These are phyloP conservation scores for Hetaerina americana DNA, from an alignment of 1,140 invertebrate species.

Conservation along the genomic window DNA sequence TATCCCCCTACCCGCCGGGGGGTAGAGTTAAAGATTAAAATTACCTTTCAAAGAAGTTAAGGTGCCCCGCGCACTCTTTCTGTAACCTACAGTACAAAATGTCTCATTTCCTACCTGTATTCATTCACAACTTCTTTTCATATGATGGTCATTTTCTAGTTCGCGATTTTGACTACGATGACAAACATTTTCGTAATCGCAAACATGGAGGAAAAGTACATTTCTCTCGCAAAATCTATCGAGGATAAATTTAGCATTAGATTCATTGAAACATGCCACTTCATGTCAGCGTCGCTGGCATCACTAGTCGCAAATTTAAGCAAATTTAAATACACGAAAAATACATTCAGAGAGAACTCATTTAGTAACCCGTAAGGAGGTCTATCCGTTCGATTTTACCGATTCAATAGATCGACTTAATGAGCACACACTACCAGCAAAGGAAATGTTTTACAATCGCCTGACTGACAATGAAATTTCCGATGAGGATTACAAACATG, in stretches of 20 bases:
- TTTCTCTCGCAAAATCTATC: not conserved
- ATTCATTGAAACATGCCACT: not conserved
- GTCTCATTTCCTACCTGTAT: too few relatives aligned
- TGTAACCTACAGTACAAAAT: too few relatives aligned
- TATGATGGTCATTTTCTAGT: too few relatives aligned
- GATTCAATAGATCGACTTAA: slow-evolving; percentile 17
- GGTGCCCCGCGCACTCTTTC: too few relatives aligned
- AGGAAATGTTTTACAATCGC: slow-evolving; percentile 18
- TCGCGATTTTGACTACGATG: too few relatives aligned
- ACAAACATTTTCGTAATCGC: too few relatives aligned
- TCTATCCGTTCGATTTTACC: slow-evolving; percentile 24
- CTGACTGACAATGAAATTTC: slow-evolving; percentile 5
- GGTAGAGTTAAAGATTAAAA: too few relatives aligned
- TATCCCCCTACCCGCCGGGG: too few relatives aligned
- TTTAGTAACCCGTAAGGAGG: not conserved
- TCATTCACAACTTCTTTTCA: too few relatives aligned
- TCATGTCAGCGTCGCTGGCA: not conserved
- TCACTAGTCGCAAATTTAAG: not conserved
- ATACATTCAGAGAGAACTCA: not conserved
- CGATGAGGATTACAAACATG: not conserved
- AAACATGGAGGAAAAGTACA: not conserved
- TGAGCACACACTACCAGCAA: slow-evolving; percentile 18
- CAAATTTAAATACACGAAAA: not conserved
- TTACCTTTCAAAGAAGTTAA: too few relatives aligned
- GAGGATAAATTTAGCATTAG: not conserved